phyloP scores from a whole-genome alignment of 2,797 vertebrate genomes.

The Brachymystax lenok region DNA sequence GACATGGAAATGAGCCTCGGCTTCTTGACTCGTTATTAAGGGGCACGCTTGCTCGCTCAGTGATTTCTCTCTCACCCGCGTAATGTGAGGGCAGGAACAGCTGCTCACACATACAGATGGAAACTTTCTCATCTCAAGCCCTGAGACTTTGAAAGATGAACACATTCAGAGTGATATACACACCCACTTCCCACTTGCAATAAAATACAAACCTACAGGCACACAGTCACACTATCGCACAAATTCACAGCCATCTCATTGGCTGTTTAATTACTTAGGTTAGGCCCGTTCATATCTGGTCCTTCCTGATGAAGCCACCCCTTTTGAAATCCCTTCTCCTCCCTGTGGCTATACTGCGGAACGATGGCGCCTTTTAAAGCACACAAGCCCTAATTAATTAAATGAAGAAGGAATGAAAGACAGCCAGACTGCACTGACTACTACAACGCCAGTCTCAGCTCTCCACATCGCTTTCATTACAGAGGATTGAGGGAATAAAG shows the following conservation, averaged over 20 bases:
- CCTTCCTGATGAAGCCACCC: slow-evolving; percentile 34
- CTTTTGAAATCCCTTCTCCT: slow-evolving; percentile 12
- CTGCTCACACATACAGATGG: not conserved
- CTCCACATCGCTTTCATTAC: not conserved
- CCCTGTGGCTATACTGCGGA: slow-evolving; percentile 15
- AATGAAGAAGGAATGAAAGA: slow-evolving; percentile 34
- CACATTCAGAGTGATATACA: slow-evolving; percentile 1
- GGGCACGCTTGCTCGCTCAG: not conserved
- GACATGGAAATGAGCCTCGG: slow-evolving; percentile 9
- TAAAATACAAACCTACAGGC: not conserved
- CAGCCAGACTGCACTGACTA: slow-evolving; percentile 12
- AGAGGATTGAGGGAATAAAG: slow-evolving; percentile 2
- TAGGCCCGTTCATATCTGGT: slow-evolving; percentile 26
- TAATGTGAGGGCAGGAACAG: not conserved
- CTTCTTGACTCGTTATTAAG: slow-evolving; percentile 28
- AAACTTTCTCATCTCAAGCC: not conserved
- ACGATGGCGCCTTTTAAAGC: slow-evolving; percentile 17
- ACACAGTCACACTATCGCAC: slow-evolving; percentile 7
- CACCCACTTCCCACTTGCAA: not conserved
- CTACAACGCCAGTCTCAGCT: slow-evolving; percentile 2
- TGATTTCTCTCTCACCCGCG: slow-evolving; percentile 17
- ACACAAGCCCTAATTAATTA: slow-evolving; percentile 44
- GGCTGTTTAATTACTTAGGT: slow-evolving; percentile 27
- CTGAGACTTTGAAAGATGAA: not conserved
- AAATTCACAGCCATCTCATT: slow-evolving; percentile 38